Conservation (phyloP, 2,113 vertebrate genomes). For the Xyrauchen texanus region DNA sequence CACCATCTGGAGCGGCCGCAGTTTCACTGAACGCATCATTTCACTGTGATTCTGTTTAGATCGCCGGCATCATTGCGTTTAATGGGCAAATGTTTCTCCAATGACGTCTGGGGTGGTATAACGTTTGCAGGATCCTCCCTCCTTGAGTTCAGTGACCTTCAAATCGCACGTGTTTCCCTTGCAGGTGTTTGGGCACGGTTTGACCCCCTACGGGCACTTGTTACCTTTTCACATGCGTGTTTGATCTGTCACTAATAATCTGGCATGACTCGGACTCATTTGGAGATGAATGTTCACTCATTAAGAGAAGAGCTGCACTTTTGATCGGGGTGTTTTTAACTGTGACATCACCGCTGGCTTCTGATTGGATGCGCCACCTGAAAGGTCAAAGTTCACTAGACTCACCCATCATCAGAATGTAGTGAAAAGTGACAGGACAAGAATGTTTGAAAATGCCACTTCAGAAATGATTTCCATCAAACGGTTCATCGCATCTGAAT, state of each 20-base stretch:
- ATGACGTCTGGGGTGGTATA: constrained; percentile 66
- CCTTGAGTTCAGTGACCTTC: constrained; percentile 76
- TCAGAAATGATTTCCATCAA: constrained; percentile 79
- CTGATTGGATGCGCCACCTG: background rate
- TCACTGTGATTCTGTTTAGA: constrained; percentile 75
- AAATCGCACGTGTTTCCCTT: constrained; percentile 57
- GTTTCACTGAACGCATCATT: constrained; percentile 72
- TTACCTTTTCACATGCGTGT: constrained; percentile 52
- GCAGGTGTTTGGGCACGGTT: constrained; percentile 67
- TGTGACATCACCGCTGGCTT: constrained; percentile 6
- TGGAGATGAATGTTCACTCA: constrained; percentile 10
- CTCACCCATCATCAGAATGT: constrained; percentile 58
- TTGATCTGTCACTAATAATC: constrained; percentile 59
- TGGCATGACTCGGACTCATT: background rate
- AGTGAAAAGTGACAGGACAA: constrained; percentile 71
- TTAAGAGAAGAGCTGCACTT: constrained; percentile 7
- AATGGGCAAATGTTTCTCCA: constrained; percentile 75
- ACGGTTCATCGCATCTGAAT: constrained; percentile 59
- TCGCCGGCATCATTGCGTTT: constrained; percentile 78
- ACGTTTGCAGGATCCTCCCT: constrained; percentile 68
- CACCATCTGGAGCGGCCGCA: constrained; percentile 70
- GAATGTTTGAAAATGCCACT: constrained; percentile 78
- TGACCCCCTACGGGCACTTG: constrained; percentile 50
- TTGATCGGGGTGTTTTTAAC: background rate
- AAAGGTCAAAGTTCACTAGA: constrained; percentile 47